phyloP scores from a whole-genome alignment of 2,888 invertebrate species.

The Drosophila pseudotakahashii region DNA sequence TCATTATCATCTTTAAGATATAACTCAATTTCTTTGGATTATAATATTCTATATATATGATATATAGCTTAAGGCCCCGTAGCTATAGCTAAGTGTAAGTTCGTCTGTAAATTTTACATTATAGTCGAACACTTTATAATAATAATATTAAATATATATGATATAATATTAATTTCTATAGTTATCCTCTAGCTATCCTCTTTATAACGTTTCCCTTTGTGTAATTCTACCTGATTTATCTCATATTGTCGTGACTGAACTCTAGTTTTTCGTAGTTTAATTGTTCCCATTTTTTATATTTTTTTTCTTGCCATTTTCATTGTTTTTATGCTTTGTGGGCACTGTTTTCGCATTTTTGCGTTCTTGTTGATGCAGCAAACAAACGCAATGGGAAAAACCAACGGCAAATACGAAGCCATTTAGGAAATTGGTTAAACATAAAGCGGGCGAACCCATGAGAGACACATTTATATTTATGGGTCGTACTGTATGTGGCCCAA shows the following conservation, averaged over 20 bases:
- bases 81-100: too few species aligned
- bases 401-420: slow-evolving; percentile 50
- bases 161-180: too few species aligned
- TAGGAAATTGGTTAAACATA: slow-evolving; percentile 58
- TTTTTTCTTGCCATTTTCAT: not conserved
- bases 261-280: not conserved
- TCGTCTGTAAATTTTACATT: too few species aligned
- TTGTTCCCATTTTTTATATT: not conserved
- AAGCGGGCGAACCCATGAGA: slow-evolving; percentile 13
- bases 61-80: too few species aligned
- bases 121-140: too few species aligned
- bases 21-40: too few species aligned
- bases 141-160: too few species aligned
- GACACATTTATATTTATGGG: slow-evolving; percentile 21
- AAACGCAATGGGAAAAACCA: slow-evolving; percentile 20
- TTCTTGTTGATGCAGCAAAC: slow-evolving; percentile 40
- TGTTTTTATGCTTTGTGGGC: slow-evolving; percentile 11
- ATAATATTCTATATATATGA: too few species aligned
- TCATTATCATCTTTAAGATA: too few species aligned
- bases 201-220: too few species aligned
- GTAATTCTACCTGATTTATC: not conserved
- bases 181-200: too few species aligned
- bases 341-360: slow-evolving; percentile 8
- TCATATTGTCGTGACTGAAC: not conserved
- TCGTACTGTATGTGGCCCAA: slow-evolving; percentile 24